Percentiles rank a stretch among this genome's conserved stretches.
Conservation (phyloP, 2,888 invertebrate species). For the Carabus problematicus region DNA sequence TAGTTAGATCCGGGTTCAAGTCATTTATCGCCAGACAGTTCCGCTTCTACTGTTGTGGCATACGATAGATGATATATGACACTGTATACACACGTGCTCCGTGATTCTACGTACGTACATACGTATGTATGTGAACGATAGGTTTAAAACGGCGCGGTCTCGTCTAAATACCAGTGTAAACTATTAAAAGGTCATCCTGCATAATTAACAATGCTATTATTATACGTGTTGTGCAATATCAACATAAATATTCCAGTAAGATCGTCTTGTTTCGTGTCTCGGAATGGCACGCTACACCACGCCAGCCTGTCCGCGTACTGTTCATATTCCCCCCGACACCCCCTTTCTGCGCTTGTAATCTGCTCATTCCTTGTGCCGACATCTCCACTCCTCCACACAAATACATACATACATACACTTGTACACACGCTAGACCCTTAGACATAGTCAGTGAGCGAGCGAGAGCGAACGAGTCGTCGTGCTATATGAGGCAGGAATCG, state of each 20-base stretch:
- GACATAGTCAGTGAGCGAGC: too few relatives aligned
- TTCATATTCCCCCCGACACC: constrained; percentile 1
- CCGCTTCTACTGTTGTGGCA: not conserved
- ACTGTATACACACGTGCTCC: not conserved
- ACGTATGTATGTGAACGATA: not conserved
- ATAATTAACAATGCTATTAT: constrained; percentile 43
- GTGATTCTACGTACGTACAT: not conserved
- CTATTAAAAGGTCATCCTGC: constrained; percentile 42
- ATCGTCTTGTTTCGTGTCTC: constrained; percentile 26
- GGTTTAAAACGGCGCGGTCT: constrained; percentile 27
- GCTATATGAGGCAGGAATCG: constrained; percentile 54
- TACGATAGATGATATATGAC: constrained; percentile 2
- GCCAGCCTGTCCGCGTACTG: not conserved
- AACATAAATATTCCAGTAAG: constrained; percentile 22
- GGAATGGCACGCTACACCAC: constrained; percentile 12
- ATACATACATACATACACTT: not conserved
- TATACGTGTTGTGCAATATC: constrained; percentile 41
- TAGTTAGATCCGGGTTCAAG: constrained; percentile 8
- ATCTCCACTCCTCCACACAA: not conserved
- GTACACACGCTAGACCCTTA: not conserved
- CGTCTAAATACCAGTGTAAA: constrained; percentile 42
- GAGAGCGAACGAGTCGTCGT: constrained; percentile 10
- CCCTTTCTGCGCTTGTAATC: not conserved
- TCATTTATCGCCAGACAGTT: not conserved
- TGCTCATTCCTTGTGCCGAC: not conserved